A percentile compares a stretch with the other conserved stretches of the same genome.
phyloP scores from a whole-genome alignment of 2,113 vertebrate species.

The Chloropsis cyanopogon region DNA sequence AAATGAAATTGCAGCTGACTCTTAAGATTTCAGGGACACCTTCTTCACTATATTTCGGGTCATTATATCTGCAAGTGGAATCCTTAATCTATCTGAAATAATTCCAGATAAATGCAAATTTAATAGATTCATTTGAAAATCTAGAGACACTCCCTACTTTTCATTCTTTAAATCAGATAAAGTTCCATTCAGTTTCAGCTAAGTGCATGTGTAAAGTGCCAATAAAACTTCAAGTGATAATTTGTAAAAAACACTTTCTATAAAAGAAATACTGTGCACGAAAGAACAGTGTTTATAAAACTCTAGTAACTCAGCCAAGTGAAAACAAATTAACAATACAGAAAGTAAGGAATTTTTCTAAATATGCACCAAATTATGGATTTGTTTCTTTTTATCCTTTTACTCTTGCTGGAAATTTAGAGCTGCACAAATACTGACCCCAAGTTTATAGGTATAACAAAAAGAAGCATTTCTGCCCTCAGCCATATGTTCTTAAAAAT shows the following conservation, averaged over 20 bases:
- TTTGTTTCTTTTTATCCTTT: not conserved
- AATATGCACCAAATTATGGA: not conserved
- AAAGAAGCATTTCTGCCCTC: not conserved
- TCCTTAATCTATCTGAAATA: not conserved
- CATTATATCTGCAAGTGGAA: not conserved
- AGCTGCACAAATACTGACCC: not conserved
- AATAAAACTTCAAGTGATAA: slow-evolving; percentile 2
- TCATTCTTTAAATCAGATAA: not conserved
- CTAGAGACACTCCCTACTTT: not conserved
- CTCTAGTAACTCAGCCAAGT: not conserved
- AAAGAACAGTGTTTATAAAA: slow-evolving; percentile 1
- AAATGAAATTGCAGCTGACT: not conserved
- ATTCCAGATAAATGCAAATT: slow-evolving; percentile 9
- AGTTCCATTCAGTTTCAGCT: not conserved
- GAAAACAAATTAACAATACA: not conserved
- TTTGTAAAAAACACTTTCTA: slow-evolving; percentile 12
- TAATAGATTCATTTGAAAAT: not conserved
- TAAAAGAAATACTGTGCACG: not conserved
- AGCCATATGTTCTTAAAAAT: not conserved
- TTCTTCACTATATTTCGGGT: not conserved
- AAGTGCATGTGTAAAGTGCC: not conserved
- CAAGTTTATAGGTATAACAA: not conserved
- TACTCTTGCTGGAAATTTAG: not conserved
- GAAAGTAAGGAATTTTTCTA: not conserved
- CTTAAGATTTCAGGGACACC: not conserved